Evolutionary conservation across 2,113 vertebrate species (phyloP).

Genomic region (Ptyas mucosa): DNA sequence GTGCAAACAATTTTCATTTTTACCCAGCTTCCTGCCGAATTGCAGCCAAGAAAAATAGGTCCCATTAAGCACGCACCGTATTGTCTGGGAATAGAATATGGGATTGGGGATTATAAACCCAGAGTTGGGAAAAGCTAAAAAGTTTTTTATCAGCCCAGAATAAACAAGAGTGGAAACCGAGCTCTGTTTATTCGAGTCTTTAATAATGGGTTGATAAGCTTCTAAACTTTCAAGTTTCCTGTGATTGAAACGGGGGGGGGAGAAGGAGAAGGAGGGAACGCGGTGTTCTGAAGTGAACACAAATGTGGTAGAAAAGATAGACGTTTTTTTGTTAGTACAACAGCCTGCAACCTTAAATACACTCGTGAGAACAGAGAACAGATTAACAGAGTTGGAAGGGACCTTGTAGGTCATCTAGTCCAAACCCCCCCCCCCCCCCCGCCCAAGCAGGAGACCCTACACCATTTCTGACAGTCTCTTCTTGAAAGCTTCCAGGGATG

Average conservation of each 20-base stretch:
- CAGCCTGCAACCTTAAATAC: not conserved
- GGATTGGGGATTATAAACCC: slow-evolving; percentile 55
- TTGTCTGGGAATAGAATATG: slow-evolving; percentile 59
- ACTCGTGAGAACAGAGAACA: not conserved
- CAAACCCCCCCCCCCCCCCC: no score
- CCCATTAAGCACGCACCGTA: slow-evolving; percentile 46
- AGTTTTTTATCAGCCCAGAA: slow-evolving; percentile 65
- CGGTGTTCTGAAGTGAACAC: slow-evolving; percentile 31
- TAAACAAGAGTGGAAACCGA: slow-evolving; percentile 72
- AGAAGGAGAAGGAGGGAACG: slow-evolving; percentile 27
- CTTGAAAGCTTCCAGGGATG: no score
- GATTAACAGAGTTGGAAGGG: no score
- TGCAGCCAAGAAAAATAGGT: slow-evolving; percentile 68
- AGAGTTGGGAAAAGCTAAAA: slow-evolving; percentile 55
- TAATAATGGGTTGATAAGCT: slow-evolving; percentile 73
- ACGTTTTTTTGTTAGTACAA: not conserved
- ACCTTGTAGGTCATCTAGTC: no score
- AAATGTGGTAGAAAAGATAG: slow-evolving; percentile 16
- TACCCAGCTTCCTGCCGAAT: slow-evolving; percentile 66
- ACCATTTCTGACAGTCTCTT: no score
- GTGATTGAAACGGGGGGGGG: slow-evolving; percentile 53
- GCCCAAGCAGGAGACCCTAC: no score
- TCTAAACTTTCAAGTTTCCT: slow-evolving; percentile 67
- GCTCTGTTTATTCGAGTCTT: slow-evolving; percentile 63
- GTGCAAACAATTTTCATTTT: slow-evolving; percentile 69